phyloP scores from a whole-genome alignment of 2,113 vertebrate genomes.

The Fukomys damarensis region DNA sequence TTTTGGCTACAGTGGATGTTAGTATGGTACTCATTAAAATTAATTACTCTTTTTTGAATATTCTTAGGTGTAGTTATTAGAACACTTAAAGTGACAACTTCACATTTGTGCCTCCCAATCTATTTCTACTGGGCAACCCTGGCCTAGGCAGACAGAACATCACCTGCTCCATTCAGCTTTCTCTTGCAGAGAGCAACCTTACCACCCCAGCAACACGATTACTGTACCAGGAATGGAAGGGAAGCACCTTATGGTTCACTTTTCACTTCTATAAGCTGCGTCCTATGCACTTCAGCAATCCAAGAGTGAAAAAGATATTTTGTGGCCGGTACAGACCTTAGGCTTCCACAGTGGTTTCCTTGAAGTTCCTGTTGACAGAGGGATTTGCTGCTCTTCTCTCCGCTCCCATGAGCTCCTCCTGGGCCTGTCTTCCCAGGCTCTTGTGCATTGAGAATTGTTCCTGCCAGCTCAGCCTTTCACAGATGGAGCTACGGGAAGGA shows the following conservation, averaged over 20 bases:
- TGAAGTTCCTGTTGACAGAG: background rate
- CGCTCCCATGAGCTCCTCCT: constrained; percentile 74
- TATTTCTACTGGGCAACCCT: accelerated
- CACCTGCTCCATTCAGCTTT: background rate
- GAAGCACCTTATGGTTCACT: background rate
- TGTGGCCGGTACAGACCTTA: constrained; percentile 33
- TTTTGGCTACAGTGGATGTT: background rate
- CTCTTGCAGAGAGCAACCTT: background rate
- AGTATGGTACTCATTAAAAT: background rate
- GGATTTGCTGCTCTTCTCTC: constrained; percentile 50
- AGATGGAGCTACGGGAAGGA: constrained; percentile 82
- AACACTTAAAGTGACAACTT: background rate
- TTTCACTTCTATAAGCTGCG: background rate
- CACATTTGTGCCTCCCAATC: background rate
- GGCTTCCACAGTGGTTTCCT: constrained; percentile 41
- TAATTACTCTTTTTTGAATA: background rate
- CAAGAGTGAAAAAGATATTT: background rate
- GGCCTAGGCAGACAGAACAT: background rate
- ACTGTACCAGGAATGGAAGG: background rate
- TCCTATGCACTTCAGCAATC: background rate
- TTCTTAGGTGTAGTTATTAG: background rate
- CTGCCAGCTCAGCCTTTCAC: constrained; percentile 76
- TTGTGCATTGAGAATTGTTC: constrained; percentile 85
- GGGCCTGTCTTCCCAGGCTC: constrained; percentile 57
- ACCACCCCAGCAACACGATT: background rate